phyloP scores from a whole-genome alignment of 2,888 invertebrate species.

The Hermaeophaga mercurialis region DNA sequence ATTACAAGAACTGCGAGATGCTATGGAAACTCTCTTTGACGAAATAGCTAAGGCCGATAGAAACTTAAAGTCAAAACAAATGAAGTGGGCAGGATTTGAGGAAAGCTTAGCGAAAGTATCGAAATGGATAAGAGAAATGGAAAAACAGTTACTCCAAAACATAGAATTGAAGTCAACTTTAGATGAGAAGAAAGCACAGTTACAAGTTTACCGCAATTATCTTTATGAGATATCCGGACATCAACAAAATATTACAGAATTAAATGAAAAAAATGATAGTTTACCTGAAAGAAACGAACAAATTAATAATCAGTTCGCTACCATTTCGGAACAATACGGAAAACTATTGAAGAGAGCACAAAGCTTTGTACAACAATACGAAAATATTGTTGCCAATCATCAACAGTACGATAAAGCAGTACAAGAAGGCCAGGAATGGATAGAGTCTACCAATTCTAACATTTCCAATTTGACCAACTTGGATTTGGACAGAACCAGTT shows the following conservation, averaged over 20 bases:
- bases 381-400: slow-evolving; percentile 86
- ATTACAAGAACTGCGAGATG: slow-evolving; percentile 81
- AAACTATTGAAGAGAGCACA: slow-evolving; percentile 73
- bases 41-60: slow-evolving; percentile 77
- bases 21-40: slow-evolving; percentile 81
- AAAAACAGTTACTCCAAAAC: slow-evolving; percentile 76
- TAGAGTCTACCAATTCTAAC: slow-evolving; percentile 81
- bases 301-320: slow-evolving; percentile 72
- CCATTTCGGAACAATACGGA: slow-evolving; percentile 74
- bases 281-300: slow-evolving; percentile 79
- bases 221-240: slow-evolving; percentile 84
- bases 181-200: slow-evolving; percentile 88
- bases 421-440: slow-evolving; percentile 85
- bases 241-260: slow-evolving; percentile 82
- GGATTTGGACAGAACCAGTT: slow-evolving; percentile 80
- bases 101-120: slow-evolving; percentile 80
- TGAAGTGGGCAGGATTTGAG: slow-evolving; percentile 88
- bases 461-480: slow-evolving; percentile 83
- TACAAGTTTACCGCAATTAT: slow-evolving; percentile 81
- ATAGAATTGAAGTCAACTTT: slow-evolving; percentile 83
- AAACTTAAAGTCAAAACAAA: slow-evolving; percentile 81
- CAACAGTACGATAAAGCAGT: slow-evolving; percentile 87
- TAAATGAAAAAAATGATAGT: slow-evolving; percentile 79
- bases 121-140: slow-evolving; percentile 78
- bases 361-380: slow-evolving; percentile 81